Evolutionary conservation across 2,113 vertebrate species (phyloP).

Genomic region (Natator depressus): DNA sequence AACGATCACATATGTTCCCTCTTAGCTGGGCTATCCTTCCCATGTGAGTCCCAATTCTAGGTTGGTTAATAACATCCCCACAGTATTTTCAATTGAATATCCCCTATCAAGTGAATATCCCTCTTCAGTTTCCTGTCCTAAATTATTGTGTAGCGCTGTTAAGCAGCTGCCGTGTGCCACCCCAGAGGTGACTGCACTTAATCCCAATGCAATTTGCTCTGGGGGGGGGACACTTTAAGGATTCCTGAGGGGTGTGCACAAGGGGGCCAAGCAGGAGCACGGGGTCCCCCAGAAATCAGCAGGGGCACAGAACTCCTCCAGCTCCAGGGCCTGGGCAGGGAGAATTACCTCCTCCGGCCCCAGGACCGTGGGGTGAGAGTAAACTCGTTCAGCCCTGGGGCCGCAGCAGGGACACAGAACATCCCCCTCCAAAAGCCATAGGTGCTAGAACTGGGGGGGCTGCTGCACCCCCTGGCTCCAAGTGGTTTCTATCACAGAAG

Average conservation of each 20-base stretch:
- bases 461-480: too few relatives aligned
- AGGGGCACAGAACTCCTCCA: not conserved
- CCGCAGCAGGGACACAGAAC: too few relatives aligned
- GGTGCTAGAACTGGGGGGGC: too few relatives aligned
- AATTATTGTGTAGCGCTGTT: not conserved
- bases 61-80: not conserved
- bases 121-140: not conserved
- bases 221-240: not conserved
- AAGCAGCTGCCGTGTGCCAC: not conserved
- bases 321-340: not conserved
- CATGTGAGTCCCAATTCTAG: not conserved
- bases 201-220: not conserved
- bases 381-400: too few relatives aligned
- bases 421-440: too few relatives aligned
- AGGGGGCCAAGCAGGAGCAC: too few relatives aligned
- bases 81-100: not conserved
- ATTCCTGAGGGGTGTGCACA: not conserved
- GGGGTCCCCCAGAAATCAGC: not conserved
- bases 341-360: too few relatives aligned
- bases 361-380: too few relatives aligned
- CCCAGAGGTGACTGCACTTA: not conserved
- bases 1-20: not conserved
- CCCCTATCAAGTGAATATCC: not conserved
- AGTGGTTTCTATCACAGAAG: too few relatives aligned
- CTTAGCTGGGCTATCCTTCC: not conserved